Conservation (phyloP, 2,113 vertebrate genomes). For the Ciconia boyciana region DNA sequence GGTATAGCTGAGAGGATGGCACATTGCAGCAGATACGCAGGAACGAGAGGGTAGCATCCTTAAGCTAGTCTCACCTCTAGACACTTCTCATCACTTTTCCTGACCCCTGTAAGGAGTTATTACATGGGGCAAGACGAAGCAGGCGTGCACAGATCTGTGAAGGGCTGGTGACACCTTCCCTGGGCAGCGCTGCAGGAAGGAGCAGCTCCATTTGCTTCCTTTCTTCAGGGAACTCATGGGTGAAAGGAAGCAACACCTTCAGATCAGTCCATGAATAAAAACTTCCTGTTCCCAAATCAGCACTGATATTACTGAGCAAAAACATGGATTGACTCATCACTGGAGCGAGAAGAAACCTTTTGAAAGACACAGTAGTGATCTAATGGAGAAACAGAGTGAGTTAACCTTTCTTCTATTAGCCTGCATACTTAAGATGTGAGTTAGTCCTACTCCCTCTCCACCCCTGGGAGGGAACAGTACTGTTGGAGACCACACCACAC, state of each 20-base stretch:
- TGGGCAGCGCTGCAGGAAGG: background rate
- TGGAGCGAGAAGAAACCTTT: background rate
- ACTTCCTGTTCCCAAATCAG: background rate
- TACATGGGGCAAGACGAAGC: background rate
- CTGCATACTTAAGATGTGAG: background rate
- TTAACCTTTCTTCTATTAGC: background rate
- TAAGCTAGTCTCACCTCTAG: background rate
- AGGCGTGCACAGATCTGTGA: fast-evolving
- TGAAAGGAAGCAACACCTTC: background rate
- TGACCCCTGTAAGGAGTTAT: background rate
- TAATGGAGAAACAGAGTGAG: background rate
- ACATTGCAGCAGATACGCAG: background rate
- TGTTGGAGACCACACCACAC: background rate
- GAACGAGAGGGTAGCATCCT: background rate
- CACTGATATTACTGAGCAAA: background rate
- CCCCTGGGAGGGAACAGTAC: background rate
- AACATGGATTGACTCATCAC: background rate
- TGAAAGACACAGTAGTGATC: background rate
- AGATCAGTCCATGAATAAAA: background rate
- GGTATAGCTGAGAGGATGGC: background rate
- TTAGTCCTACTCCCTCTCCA: background rate
- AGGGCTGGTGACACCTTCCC: background rate
- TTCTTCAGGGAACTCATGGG: background rate
- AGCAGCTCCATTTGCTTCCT: background rate
- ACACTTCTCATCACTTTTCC: background rate